These are phyloP conservation scores for Eupithecia vulgata DNA, from an alignment of 2,888 invertebrate genomes.

Conservation along the genomic window DNA sequence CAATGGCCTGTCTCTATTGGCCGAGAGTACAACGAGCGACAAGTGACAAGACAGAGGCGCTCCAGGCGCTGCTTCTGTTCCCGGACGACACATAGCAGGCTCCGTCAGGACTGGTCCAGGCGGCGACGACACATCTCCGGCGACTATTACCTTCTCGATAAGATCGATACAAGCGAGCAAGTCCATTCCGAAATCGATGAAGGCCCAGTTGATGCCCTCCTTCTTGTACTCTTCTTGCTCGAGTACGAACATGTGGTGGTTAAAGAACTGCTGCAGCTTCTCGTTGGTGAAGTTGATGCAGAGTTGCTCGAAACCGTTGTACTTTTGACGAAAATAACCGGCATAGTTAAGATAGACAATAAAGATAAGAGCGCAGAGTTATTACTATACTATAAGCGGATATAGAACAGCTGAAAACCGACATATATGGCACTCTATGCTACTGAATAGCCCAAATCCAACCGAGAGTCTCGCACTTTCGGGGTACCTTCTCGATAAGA, in stretches of 20 bases:
- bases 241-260: constrained; percentile 98
- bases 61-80: constrained; percentile 51
- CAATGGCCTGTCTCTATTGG: constrained; percentile 50
- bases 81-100: constrained; percentile 43
- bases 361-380: constrained; percentile 58
- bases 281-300: constrained; percentile 99
- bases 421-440: constrained; percentile 50
- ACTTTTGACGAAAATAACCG: constrained; percentile 83
- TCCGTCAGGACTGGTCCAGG: constrained; percentile 56
- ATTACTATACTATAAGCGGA: constrained; percentile 59
- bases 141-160: constrained; percentile 93
- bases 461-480: constrained; percentile 64
- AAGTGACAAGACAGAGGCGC: constrained; percentile 44
- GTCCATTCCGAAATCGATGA: constrained; percentile 99
- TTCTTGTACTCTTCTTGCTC: constrained; percentile 98
- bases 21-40: constrained; percentile 36
- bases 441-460: constrained; percentile 47
- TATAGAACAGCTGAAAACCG: constrained; percentile 54
- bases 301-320: constrained; percentile 98
- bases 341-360: constrained; percentile 60
- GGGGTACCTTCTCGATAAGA: constrained; percentile 97
- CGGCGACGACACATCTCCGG: constrained; percentile 56
- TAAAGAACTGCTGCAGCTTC: constrained; percentile 99
- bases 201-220: constrained; percentile 97
- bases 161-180: constrained; percentile 97